Base-by-base conservation (phyloP, 1,140 invertebrate genomes). In the Pteromalus puparum region DNA sequence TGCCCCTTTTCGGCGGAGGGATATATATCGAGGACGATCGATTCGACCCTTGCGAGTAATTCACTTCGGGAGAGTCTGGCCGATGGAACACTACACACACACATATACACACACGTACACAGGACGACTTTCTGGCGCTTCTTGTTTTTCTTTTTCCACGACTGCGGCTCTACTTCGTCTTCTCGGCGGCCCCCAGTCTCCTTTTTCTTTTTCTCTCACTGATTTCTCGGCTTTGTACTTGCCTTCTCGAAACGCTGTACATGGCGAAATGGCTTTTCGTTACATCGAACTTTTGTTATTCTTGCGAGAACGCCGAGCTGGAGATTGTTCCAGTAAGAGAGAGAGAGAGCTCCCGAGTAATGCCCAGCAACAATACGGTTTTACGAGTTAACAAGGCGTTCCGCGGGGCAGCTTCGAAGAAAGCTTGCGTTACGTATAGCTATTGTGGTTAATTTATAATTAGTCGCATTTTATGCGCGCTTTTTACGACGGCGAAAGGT, bases 31-130 rank as follows among this genome's bases (percentile, higher is more conserved):
- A 18, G n/a, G 28, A 67, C 24, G 75, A 83, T 83, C 75, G 75
- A 83, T 78, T 72, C 42, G 26, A 53, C 67, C 74, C 34, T 24
- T 26, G 38, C 42, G 46, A 42, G 82, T 84, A 84, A 84, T 79
- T 84, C 82, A 84, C 82, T 84, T 84, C 72, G 46, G 38, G 21
- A 82, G 42, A 82, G 42, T 81, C 72, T 72, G 79, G 42, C 26
- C 81, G 72, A 18, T 48, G 30, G 7, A 26, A 75, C 26, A 26
- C 30, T 34, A 34, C n/a, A 72, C 74, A 81, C 46, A 9, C 26
- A 9, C 28, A 18, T 15, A 28, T 38, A 21, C 6, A 34, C n/a
- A 72, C 74, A 81, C 46, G 2, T 18, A 9, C 30, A 34, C 30
- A 34, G 3, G 30, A n/a, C 67, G 67, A 80, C 78, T 65, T 72